Conservation (phyloP, 2,888 invertebrate genomes). For the Cotesia congregata region DNA sequence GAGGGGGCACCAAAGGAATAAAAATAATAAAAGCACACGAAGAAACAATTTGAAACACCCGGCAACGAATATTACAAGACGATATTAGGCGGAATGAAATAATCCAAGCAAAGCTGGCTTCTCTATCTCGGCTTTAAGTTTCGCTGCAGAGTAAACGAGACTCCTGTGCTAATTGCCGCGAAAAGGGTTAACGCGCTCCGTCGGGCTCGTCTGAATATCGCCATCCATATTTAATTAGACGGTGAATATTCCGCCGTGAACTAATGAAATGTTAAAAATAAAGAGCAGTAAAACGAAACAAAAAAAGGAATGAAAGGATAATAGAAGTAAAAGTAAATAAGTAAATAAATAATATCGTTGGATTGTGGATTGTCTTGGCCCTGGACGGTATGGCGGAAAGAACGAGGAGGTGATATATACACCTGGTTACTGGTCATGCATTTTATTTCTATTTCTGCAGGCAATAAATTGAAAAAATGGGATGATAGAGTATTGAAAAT, state of each 20-base stretch:
- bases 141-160: conserved; percentile 63
- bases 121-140: conserved; percentile 40
- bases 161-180: conserved; percentile 65
- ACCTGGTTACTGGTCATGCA: neutral
- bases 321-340: conserved; percentile 3
- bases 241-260: conserved; percentile 49
- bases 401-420: conserved; percentile 1
- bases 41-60: conserved; percentile 66
- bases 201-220: conserved; percentile 56
- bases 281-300: too few relatives aligned
- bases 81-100: conserved; percentile 67
- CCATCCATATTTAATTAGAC: conserved; percentile 66
- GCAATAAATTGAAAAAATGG: conserved; percentile 20
- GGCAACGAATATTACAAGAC: conserved; percentile 67
- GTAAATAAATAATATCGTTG: conserved; percentile 7
- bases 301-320: conserved; percentile 13
- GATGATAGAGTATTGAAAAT: conserved; percentile 13
- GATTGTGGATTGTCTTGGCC: conserved; percentile 1
- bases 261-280: conserved; percentile 17
- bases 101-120: conserved; percentile 56
- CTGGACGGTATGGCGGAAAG: neutral
- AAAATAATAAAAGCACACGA: conserved; percentile 50
- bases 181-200: conserved; percentile 64
- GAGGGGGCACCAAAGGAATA: neutral
- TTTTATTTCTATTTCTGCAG: neutral